Percentiles rank a stretch among this genome's conserved stretches.
phyloP scores from a whole-genome alignment of 37 sponge, comb jelly and placozoan genomes.

The Ianthella basta region DNA sequence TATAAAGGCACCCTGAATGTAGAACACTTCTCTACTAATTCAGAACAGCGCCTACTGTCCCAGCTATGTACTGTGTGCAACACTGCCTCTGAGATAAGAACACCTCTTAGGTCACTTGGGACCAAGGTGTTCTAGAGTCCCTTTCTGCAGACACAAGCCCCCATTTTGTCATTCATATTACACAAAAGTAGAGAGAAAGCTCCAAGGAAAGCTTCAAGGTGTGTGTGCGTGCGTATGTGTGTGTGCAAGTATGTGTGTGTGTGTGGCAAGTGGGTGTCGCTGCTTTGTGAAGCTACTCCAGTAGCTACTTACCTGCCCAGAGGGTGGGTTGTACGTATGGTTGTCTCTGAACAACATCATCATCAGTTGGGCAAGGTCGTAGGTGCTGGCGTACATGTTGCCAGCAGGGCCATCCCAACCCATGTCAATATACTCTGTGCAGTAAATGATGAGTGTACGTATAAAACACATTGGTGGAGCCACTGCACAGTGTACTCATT shows the following conservation, averaged over 20 bases:
- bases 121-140: too few species aligned
- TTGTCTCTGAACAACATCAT: conserved; percentile 51
- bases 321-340: background rate
- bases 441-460: too few species aligned
- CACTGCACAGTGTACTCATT: background rate
- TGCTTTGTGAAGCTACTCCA: background rate
- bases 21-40: too few species aligned
- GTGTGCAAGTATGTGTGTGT: background rate
- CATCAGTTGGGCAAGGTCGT: conserved; percentile 70
- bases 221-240: background rate
- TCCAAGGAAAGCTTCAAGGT: background rate
- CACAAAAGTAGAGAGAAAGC: too few species aligned
- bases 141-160: too few species aligned
- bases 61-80: too few species aligned
- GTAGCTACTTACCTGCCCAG: conserved; percentile 34
- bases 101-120: too few species aligned
- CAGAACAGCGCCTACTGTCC: too few species aligned
- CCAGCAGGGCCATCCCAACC: conserved; percentile 86
- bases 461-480: too few species aligned
- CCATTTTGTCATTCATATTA: too few species aligned
- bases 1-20: too few species aligned
- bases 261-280: background rate
- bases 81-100: too few species aligned
- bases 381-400: conserved; percentile 58
- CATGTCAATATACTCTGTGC: conserved; percentile 58